Conservation (phyloP, 2,888 invertebrate species). For the Cheilosia pagana region DNA sequence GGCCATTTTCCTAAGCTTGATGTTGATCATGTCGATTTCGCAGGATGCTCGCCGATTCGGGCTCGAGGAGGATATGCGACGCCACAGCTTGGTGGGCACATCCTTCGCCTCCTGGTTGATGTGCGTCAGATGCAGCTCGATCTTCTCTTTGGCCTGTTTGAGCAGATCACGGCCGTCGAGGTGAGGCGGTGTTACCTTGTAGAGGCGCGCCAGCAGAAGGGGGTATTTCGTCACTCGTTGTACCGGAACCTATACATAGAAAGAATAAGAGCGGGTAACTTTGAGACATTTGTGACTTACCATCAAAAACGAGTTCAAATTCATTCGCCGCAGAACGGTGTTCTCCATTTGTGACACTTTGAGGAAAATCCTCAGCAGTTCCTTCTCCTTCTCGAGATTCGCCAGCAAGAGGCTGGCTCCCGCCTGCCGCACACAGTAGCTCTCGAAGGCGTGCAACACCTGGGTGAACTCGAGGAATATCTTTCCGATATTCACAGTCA, state of each 20-base stretch:
- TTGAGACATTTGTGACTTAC: conserved; percentile 84
- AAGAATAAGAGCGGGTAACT: not conserved
- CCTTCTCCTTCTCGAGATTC: conserved; percentile 97
- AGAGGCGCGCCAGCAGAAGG: conserved; percentile 93
- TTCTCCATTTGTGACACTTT: conserved; percentile 99
- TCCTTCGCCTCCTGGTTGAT: conserved; percentile 97
- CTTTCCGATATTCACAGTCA: conserved; percentile 95
- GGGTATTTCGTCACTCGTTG: conserved; percentile 99
- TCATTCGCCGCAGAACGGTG: conserved; percentile 95
- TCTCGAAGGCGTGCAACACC: conserved; percentile 97
- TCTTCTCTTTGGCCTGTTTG: conserved; percentile 94
- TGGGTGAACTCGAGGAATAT: conserved; percentile 95
- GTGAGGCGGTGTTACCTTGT: conserved; percentile 94
- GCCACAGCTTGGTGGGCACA: conserved; percentile 95
- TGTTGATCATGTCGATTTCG: conserved; percentile 94
- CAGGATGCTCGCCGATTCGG: conserved; percentile 89
- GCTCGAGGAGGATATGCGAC: conserved; percentile 91
- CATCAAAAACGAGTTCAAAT: conserved; percentile 98
- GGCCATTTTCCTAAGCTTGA: conserved; percentile 95
- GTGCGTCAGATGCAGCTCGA: conserved; percentile 95
- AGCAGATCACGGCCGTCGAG: conserved; percentile 93
- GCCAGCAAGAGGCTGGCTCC: conserved; percentile 94
- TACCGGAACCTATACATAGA: conserved; percentile 92
- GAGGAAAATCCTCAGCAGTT: conserved; percentile 95
- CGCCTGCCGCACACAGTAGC: conserved; percentile 97